Conservation (phyloP, 2,888 invertebrate genomes). For the Meliscaeva auricollis region DNA sequence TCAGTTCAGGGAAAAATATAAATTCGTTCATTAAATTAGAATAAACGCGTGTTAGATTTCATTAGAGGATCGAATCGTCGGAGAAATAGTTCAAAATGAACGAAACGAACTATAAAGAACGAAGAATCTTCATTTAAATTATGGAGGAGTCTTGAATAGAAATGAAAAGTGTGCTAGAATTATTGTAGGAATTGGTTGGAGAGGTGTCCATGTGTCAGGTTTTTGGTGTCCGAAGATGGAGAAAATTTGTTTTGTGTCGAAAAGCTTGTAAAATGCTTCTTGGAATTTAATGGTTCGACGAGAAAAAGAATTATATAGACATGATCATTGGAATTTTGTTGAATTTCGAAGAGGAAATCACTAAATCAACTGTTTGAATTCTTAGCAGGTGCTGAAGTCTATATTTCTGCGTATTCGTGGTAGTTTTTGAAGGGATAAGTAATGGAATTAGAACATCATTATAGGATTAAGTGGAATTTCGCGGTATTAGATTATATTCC, state of each 20-base stretch:
- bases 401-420: not conserved
- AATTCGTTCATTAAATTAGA: slow-evolving; percentile 70
- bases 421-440: slow-evolving; percentile 2
- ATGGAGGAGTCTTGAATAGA: slow-evolving; percentile 52
- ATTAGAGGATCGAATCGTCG: slow-evolving; percentile 48
- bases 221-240: slow-evolving; percentile 61
- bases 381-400: slow-evolving; percentile 7
- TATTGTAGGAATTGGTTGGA: not conserved
- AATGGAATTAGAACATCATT: not conserved
- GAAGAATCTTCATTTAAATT: slow-evolving; percentile 5
- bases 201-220: slow-evolving; percentile 73
- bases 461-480: not conserved
- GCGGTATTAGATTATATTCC: no score
- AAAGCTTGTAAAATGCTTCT: slow-evolving; percentile 55
- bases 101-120: not conserved
- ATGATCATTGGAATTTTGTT: slow-evolving; percentile 26
- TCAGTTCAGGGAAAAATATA: slow-evolving; percentile 63
- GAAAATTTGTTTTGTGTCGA: slow-evolving; percentile 43
- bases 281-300: slow-evolving; percentile 40
- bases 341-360: slow-evolving; percentile 17
- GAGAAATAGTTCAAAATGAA: not conserved
- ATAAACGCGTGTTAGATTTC: slow-evolving; percentile 69
- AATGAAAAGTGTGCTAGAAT: slow-evolving; percentile 44
- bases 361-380: slow-evolving; percentile 6
- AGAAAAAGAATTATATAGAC: slow-evolving; percentile 34